Evolutionary conservation across 2,113 vertebrate species (phyloP).

Genomic region (Hymenochirus boettgeri): DNA sequence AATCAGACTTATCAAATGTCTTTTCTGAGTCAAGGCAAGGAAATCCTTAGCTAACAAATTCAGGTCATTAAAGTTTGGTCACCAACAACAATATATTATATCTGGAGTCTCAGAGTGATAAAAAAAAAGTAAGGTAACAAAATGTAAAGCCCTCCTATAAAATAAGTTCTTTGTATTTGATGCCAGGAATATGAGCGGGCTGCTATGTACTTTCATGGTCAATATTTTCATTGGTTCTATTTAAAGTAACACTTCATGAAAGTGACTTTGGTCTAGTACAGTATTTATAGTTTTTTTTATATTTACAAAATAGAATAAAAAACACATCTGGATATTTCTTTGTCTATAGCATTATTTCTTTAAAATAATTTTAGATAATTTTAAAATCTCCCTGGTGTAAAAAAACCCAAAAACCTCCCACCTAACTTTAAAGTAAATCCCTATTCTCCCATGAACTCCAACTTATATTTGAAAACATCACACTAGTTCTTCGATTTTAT

Average conservation of each 20-base stretch:
- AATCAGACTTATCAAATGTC: too few species aligned
- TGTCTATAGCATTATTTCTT: not conserved
- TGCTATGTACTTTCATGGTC: too few species aligned
- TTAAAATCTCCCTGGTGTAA: constrained; percentile 8
- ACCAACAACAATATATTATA: too few species aligned
- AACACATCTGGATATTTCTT: not conserved
- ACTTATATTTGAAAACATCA: not conserved
- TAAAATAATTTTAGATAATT: constrained; percentile 1
- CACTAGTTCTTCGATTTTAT: not conserved
- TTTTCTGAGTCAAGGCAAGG: too few species aligned
- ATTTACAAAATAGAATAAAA: not conserved
- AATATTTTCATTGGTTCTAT: too few species aligned
- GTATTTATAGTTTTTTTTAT: not conserved
- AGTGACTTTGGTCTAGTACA: not conserved
- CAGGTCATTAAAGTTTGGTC: too few species aligned
- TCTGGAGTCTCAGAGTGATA: too few species aligned
- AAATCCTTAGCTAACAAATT: too few species aligned
- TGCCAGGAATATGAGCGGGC: too few species aligned
- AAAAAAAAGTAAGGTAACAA: too few species aligned
- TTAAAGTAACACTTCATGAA: not conserved
- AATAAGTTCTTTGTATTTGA: too few species aligned
- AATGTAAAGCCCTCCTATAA: too few species aligned
- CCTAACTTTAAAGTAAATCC: constrained; percentile 1
- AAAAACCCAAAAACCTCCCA: not conserved
- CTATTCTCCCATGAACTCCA: not conserved